phyloP scores from a whole-genome alignment of 2,888 invertebrate genomes.

The Eupithecia subumbrata region DNA sequence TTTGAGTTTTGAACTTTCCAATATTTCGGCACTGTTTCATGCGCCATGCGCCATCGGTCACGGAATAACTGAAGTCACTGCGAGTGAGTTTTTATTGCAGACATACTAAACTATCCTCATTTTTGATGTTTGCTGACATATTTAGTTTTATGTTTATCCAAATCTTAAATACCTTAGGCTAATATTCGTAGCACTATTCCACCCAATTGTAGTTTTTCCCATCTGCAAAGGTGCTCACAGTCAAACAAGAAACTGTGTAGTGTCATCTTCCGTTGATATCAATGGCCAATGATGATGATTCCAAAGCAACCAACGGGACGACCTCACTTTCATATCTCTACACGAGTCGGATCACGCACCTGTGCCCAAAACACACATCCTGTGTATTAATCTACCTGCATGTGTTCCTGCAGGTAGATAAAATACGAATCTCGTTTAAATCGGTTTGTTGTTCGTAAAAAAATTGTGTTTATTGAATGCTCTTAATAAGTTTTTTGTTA shows the following conservation, averaged over 20 bases:
- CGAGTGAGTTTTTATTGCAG: no score
- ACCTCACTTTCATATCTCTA: conserved; percentile 14
- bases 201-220: background rate
- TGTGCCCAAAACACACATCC: conserved; percentile 28
- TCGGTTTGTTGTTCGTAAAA: background rate
- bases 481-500: background rate
- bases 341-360: conserved; percentile 26
- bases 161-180: no score
- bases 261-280: background rate
- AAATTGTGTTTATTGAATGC: background rate
- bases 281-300: background rate
- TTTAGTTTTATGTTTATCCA: no score
- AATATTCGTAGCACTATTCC: no score
- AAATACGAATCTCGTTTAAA: background rate
- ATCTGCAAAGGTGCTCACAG: background rate
- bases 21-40: no score
- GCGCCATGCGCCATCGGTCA: no score
- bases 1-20: no score
- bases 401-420: conserved; percentile 24
- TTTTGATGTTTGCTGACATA: no score
- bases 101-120: no score
- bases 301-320: background rate
- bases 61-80: no score
- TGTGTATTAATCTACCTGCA: background rate
- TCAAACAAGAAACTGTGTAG: background rate